phyloP scores from a whole-genome alignment of 2,113 vertebrate species.

The Caretta caretta region DNA sequence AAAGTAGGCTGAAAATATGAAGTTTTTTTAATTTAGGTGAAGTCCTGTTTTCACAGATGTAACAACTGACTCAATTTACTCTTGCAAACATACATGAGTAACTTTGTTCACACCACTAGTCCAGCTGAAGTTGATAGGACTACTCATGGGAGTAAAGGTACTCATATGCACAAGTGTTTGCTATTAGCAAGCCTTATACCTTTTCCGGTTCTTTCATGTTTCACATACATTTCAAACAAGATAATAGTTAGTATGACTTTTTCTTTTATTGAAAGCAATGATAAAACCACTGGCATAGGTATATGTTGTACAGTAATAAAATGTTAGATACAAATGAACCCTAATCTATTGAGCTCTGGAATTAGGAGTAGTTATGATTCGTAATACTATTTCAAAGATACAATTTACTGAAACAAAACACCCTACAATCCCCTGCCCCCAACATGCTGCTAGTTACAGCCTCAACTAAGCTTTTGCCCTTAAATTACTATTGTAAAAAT shows the following conservation, averaged over 20 bases:
- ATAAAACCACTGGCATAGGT: accelerated
- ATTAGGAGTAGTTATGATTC: background rate
- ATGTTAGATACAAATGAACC: background rate
- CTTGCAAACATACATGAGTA: background rate
- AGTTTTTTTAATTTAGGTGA: background rate
- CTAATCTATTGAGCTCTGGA: background rate
- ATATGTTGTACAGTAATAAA: background rate
- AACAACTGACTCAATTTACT: background rate
- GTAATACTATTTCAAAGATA: background rate
- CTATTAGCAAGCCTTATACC: background rate
- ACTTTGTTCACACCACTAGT: background rate
- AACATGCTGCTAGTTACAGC: background rate
- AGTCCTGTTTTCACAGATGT: background rate
- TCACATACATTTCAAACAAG: background rate
- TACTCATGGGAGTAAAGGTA: background rate
- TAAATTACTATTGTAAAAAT: conserved; percentile 14
- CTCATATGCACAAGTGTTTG: background rate
- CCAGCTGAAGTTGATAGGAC: background rate
- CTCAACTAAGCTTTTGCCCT: background rate
- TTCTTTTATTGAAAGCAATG: background rate
- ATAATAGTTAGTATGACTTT: background rate
- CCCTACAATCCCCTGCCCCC: background rate
- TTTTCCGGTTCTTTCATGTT: background rate
- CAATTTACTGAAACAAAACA: background rate
- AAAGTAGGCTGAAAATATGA: background rate